Base-by-base conservation (phyloP, 2,888 invertebrate genomes). In the Dryadula phaetusa region DNA sequence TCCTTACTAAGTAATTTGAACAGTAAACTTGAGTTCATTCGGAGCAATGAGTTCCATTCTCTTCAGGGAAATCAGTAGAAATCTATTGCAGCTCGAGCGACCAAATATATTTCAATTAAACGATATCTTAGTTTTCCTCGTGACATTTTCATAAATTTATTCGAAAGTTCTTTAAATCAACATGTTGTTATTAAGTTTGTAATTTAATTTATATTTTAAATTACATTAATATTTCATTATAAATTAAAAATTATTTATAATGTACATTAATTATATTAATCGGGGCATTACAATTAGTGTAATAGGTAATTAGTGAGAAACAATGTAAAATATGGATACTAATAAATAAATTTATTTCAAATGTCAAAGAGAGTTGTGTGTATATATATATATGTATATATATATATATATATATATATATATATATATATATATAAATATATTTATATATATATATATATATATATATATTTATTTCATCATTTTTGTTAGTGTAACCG, bases 1-100 rank as follows among this genome's bases (percentile, higher is more conserved):
- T 62, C 12, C 22, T 46, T 44, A 46, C 37, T 34, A 46, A 34
- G 25, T 56, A 42, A 56, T 64, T 46, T 34, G 46, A 64, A 56
- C 44, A 47, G 56, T 56, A 64, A 64, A 37, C 56, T 64, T 25
- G 52, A 53, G 53, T 61, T 66, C 66, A 53, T 53, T 61, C 52
- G 32, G 52, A 53, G 52, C 54, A 62, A 62, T 52, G 61, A 62
- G 54, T 54, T 52, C 62, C 42, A 53, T 44, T 44, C 52, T 34
- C 66, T 62, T 25, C n/a, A n/a, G 66, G 66, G 62, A 66, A 66
- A 65, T 65, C 64, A 47, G 7, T 56, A 28, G 28, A 60, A 64
- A 58, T 64, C 54, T 64, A 56, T 54, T 40, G 52, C 56, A 37
- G 28, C 47, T 46, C 46, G 44, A 60, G 52, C 49, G 58, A 49